A percentile compares a stretch with the other conserved stretches of the same genome.
Conservation (phyloP, 1,140 invertebrate species). For the Myzus persicae region DNA sequence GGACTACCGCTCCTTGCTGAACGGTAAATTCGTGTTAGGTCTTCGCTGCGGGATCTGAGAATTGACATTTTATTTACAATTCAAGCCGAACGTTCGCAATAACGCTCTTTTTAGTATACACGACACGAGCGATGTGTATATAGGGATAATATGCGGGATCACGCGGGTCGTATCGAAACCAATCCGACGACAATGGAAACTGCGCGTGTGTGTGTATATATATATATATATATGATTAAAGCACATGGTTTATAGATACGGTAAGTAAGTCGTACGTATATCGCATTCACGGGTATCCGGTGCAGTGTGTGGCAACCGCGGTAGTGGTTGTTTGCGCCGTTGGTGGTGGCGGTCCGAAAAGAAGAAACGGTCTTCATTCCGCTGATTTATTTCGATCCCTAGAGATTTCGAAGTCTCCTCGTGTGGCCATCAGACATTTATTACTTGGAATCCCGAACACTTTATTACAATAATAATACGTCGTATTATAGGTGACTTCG, state of each 20-base stretch:
- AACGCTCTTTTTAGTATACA: slow-evolving; percentile 11
- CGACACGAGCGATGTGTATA: background rate
- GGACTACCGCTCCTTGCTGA: background rate
- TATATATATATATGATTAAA: background rate
- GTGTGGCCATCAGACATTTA: background rate
- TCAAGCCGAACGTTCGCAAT: background rate
- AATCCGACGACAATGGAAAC: background rate
- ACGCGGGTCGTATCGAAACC: slow-evolving; percentile 24
- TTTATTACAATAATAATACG: background rate
- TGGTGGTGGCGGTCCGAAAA: background rate
- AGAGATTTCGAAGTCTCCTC: background rate
- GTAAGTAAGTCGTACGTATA: background rate
- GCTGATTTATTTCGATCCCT: background rate
- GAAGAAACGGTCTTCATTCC: background rate
- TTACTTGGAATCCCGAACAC: background rate
- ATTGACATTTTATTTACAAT: slow-evolving; percentile 17
- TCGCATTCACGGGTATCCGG: background rate
- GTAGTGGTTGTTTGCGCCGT: background rate
- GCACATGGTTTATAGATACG: background rate
- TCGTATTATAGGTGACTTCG: background rate
- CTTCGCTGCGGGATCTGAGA: background rate
- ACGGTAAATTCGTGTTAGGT: slow-evolving; percentile 11
- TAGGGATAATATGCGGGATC: slow-evolving; percentile 9
- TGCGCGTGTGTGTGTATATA: too few relatives aligned
- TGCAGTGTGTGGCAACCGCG: background rate